Evolutionary conservation across 2,888 invertebrate genomes (phyloP).

Genomic region (Coecobrya sp.): DNA sequence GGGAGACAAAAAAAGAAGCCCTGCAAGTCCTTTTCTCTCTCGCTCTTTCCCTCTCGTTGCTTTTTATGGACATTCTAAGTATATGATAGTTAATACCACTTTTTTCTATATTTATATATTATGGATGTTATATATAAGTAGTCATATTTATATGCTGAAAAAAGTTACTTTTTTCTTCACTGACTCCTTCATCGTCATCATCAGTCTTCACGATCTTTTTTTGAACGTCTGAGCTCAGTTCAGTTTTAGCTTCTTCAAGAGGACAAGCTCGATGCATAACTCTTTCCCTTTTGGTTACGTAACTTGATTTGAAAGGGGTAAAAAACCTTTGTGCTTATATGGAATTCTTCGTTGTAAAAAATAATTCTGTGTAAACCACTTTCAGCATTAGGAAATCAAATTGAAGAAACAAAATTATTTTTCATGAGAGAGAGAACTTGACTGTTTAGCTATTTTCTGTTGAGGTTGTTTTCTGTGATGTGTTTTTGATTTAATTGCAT

Average conservation of each 20-base stretch:
- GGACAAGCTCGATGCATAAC: slow-evolving; percentile 52
- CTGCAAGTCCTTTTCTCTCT: slow-evolving; percentile 78
- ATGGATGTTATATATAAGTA: slow-evolving; percentile 24
- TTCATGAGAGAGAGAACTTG: no score
- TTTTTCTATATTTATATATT: slow-evolving; percentile 28
- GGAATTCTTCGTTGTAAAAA: slow-evolving; percentile 14
- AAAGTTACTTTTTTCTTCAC: slow-evolving; percentile 59
- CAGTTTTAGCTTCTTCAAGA: slow-evolving; percentile 70
- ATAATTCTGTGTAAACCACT: slow-evolving; percentile 13
- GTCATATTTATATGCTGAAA: slow-evolving; percentile 41
- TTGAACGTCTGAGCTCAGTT: slow-evolving; percentile 71
- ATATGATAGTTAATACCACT: slow-evolving; percentile 30
- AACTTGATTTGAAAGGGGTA: slow-evolving; percentile 49
- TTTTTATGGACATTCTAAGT: slow-evolving; percentile 52
- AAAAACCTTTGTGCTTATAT: slow-evolving; percentile 16
- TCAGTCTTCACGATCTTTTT: slow-evolving; percentile 67
- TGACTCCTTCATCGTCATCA: slow-evolving; percentile 69
- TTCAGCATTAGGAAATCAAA: neutral
- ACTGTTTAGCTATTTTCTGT: no score
- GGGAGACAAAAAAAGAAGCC: slow-evolving; percentile 84
- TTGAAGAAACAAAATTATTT: neutral
- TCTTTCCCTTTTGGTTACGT: slow-evolving; percentile 48
- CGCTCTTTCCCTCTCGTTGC: slow-evolving; percentile 29
- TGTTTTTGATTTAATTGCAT: neutral
- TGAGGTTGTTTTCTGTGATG: neutral